Conservation (phyloP, 2,888 invertebrate species). For the Cepaea hortensis region DNA sequence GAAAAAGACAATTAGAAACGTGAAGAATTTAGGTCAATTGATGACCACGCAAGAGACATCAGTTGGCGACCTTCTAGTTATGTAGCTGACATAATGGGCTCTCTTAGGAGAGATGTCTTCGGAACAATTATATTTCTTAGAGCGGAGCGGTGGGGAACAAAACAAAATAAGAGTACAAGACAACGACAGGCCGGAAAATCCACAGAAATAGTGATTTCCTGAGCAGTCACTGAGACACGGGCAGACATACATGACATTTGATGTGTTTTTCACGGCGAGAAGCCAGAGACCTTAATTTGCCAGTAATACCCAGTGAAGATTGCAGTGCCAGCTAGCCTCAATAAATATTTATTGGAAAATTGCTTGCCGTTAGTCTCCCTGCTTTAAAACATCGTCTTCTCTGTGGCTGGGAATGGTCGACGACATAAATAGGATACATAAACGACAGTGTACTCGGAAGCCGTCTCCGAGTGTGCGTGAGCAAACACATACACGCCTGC, state of each 20-base stretch:
- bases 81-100: conserved; percentile 3
- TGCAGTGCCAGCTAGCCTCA: conserved; percentile 18
- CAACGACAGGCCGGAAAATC: conserved; percentile 21
- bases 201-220: conserved; percentile 36
- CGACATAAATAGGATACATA: conserved; percentile 24
- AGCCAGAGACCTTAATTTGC: conserved; percentile 24
- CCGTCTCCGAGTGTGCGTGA: background rate
- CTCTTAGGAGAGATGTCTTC: background rate
- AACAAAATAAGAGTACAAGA: background rate
- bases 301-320: conserved; percentile 35
- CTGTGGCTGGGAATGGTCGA: background rate
- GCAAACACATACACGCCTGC: background rate
- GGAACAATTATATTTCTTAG: background rate
- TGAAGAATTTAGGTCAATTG: background rate
- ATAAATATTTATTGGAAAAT: conserved; percentile 45
- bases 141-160: background rate
- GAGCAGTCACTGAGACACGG: conserved; percentile 5
- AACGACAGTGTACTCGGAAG: background rate
- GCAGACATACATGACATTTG: conserved; percentile 33
- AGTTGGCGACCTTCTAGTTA: background rate
- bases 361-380: conserved; percentile 26
- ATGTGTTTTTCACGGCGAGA: conserved; percentile 37
- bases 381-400: conserved; percentile 19
- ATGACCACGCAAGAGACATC: conserved; percentile 3
- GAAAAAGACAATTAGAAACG: background rate